Evolutionary conservation across 2,797 vertebrate species (phyloP), one percentile per base, ranked within the genome.

Genomic region (Aeoliscus strigatus): DNA sequence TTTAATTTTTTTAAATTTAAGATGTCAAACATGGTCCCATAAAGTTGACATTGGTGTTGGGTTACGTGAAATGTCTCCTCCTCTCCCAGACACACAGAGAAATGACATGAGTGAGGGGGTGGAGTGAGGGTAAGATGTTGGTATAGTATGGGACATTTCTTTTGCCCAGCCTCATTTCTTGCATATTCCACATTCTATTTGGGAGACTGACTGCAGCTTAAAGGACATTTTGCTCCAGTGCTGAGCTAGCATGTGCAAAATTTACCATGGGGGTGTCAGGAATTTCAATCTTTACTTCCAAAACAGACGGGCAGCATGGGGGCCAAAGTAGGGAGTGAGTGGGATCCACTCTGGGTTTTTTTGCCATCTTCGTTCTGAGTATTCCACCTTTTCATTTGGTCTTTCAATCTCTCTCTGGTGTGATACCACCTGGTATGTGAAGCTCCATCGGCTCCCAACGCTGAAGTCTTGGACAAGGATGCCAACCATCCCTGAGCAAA

Each of bases 201-300:
- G 29, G 65, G 67, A 77, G 58, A 40, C 36, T 49, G 50, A 59
- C 62, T 57, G 40, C 41, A 61, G 59, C 58, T 45, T 76, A 48
- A 64, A 72, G 74, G 63, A 68, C 58, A 52, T 66, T 47, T 49
- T 62, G 41, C 63, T 54, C 62, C 66, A 39, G 14, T 66, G 55
- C 55, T 45, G 71, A 77, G 79, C 73, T 78, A 60, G 72, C 70
- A 89, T 80, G 87, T 86, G 90, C 81, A 88, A 91, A 86, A 89
- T 93, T 89, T 86, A 90, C 88, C 89, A 87, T 82, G 52, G 73
- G 81, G 69, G 87, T 87, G 90, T 92, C 85, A 92, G 92, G 90
- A 91, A 94, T 94, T 94, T 94, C 92, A 89, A 91, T 88, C 87
- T 90, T 91, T 91, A 85, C 87, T 91, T 91, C 86, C 77, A 91